A percentile compares a stretch with the other conserved stretches of the same genome.
Evolutionary conservation across 1,140 invertebrate genomes (phyloP).

Genomic region (Bombus terrestris): DNA sequence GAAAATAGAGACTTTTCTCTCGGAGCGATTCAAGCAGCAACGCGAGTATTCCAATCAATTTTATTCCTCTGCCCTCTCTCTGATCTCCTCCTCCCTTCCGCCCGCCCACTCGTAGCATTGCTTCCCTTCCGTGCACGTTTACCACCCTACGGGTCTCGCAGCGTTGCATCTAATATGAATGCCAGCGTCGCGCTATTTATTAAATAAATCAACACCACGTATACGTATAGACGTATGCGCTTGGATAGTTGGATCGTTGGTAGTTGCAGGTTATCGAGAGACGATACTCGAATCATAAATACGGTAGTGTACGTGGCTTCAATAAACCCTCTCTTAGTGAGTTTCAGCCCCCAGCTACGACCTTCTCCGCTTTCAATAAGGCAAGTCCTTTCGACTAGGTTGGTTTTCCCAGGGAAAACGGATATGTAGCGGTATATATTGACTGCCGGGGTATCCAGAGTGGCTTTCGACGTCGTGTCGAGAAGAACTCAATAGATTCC

Average conservation of each 20-base stretch:
- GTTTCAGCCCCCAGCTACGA: slow-evolving; percentile 35
- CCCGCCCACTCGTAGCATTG: background rate
- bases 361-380: slow-evolving; percentile 63
- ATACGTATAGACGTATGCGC: background rate
- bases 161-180: slow-evolving; percentile 54
- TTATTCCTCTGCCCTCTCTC: background rate
- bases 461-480: slow-evolving; percentile 61
- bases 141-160: background rate
- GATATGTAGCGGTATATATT: slow-evolving; percentile 67
- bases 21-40: background rate
- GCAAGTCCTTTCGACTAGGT: slow-evolving; percentile 61
- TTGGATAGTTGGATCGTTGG: slow-evolving; percentile 23
- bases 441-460: slow-evolving; percentile 50
- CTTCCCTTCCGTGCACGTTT: slow-evolving; percentile 2
- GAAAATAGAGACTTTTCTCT: background rate
- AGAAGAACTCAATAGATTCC: slow-evolving; percentile 46
- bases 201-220: slow-evolving; percentile 65
- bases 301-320: slow-evolving; percentile 60
- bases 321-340: slow-evolving; percentile 62
- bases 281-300: slow-evolving; percentile 57
- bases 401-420: slow-evolving; percentile 65
- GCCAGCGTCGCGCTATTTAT: slow-evolving; percentile 59
- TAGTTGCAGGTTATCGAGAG: slow-evolving; percentile 48
- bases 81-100: background rate
- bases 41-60: slow-evolving; percentile 26